A percentile compares a stretch with the other conserved stretches of the same genome.
phyloP scores from a whole-genome alignment of 2,113 vertebrate genomes.

The Laterallus jamaicensis region DNA sequence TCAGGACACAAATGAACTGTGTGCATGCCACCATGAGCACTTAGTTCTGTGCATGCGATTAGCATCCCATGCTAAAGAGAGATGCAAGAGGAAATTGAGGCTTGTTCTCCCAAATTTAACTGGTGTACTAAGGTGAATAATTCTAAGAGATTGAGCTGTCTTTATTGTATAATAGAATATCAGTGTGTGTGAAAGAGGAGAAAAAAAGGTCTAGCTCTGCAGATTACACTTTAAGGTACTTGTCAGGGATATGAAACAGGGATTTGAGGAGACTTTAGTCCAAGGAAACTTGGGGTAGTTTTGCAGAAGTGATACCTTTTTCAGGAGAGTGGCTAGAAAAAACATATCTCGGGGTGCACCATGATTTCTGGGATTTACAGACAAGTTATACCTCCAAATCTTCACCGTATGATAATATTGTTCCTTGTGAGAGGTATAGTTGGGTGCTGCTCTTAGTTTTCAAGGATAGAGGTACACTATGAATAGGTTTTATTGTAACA shows the following conservation, averaged over 20 bases:
- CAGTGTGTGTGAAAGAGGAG: not conserved
- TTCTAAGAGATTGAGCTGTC: not conserved
- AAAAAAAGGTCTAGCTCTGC: not conserved
- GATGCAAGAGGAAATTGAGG: not conserved
- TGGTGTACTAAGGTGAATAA: not conserved
- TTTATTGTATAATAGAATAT: not conserved
- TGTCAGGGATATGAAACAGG: not conserved
- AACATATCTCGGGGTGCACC: accelerated
- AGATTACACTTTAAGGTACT: not conserved
- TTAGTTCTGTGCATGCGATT: not conserved
- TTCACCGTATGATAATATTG: not conserved
- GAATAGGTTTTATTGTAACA: not conserved
- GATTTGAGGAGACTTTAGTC: not conserved
- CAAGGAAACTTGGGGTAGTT: not conserved
- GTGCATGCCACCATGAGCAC: not conserved
- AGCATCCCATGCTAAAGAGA: not conserved
- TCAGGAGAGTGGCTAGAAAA: not conserved
- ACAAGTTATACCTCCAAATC: not conserved
- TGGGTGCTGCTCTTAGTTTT: not conserved
- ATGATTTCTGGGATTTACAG: not conserved
- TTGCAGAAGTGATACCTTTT: not conserved
- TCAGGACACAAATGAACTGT: not conserved
- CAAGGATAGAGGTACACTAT: not conserved
- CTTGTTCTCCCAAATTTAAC: not conserved
- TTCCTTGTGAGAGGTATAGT: not conserved